phyloP scores from a whole-genome alignment of 2,888 invertebrate species.

The Drosophila phalerata region DNA sequence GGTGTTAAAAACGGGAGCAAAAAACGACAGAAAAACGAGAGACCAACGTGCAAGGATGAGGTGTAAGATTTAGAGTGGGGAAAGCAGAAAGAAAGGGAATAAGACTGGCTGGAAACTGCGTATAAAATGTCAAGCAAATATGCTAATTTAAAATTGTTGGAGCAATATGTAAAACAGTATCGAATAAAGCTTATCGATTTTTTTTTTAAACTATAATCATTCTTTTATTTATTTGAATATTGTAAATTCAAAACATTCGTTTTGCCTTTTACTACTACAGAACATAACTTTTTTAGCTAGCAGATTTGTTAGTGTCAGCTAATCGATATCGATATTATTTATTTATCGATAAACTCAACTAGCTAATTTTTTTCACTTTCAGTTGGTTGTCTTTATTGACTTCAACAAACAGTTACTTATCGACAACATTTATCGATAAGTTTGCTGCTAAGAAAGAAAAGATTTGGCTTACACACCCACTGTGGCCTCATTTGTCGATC shows the following conservation, averaged over 20 bases:
- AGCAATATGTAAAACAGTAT: too few species aligned
- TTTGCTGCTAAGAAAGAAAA: too few species aligned
- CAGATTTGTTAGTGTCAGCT: too few species aligned
- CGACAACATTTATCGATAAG: not conserved
- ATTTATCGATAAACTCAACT: not conserved
- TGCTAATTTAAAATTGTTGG: constrained; percentile 51
- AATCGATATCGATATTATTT: not conserved
- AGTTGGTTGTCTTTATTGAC: too few species aligned
- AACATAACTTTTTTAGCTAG: too few species aligned
- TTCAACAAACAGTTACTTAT: not conserved
- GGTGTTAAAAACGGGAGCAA: constrained; percentile 2
- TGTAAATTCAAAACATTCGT: too few species aligned
- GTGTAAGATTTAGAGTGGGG: not conserved
- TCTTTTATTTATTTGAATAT: too few species aligned
- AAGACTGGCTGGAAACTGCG: not conserved
- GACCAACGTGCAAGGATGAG: not conserved
- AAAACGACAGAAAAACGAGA: not conserved
- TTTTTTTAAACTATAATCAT: too few species aligned
- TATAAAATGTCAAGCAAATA: constrained; percentile 30
- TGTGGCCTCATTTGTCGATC: not conserved
- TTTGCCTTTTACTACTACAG: too few species aligned
- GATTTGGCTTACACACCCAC: not conserved
- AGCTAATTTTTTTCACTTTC: not conserved
- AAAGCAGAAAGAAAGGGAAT: not conserved
- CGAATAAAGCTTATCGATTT: too few species aligned